Percentiles rank a stretch among this genome's conserved stretches.
These are phyloP conservation scores for Rhopalosiphum padi DNA, from an alignment of 1,140 invertebrate species.

Conservation along the genomic window DNA sequence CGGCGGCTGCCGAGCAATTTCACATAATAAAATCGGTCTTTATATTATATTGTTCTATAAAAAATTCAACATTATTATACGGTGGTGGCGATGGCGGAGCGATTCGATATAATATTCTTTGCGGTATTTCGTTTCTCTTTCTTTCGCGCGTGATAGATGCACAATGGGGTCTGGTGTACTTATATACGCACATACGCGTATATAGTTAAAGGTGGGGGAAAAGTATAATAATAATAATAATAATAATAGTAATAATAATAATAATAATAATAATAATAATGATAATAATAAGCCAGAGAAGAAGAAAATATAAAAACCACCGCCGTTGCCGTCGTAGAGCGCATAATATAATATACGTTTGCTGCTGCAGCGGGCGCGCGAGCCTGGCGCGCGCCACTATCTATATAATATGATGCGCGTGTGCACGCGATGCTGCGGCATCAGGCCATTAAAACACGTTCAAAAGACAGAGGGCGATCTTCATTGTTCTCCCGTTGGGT, in stretches of 20 bases:
- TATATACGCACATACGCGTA: not conserved
- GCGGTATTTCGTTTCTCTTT: not conserved
- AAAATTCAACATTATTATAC: not conserved
- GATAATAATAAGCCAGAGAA: not conserved
- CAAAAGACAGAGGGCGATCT: constrained; percentile 46
- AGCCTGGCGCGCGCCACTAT: constrained; percentile 14
- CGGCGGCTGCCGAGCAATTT: not conserved
- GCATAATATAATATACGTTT: not conserved
- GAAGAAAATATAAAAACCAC: constrained; percentile 39
- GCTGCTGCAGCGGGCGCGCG: not conserved
- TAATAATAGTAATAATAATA: not conserved
- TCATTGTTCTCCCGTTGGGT: constrained; percentile 30
- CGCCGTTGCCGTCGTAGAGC: not conserved
- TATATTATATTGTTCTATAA: constrained; percentile 39
- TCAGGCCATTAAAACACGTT: constrained; percentile 43
- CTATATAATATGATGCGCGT: not conserved
- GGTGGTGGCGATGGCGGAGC: not conserved
- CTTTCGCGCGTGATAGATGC: constrained; percentile 29
- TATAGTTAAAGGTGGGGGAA: not conserved
- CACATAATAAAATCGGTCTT: constrained; percentile 41
- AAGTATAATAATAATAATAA: constrained; percentile 9
- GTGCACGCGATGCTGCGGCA: not conserved
- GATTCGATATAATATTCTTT: constrained; percentile 27
- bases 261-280: constrained; percentile 9
- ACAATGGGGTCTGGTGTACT: constrained; percentile 19